These are phyloP conservation scores for Zosterops lateralis DNA, from an alignment of 2,113 vertebrate species.

Conservation along the genomic window DNA sequence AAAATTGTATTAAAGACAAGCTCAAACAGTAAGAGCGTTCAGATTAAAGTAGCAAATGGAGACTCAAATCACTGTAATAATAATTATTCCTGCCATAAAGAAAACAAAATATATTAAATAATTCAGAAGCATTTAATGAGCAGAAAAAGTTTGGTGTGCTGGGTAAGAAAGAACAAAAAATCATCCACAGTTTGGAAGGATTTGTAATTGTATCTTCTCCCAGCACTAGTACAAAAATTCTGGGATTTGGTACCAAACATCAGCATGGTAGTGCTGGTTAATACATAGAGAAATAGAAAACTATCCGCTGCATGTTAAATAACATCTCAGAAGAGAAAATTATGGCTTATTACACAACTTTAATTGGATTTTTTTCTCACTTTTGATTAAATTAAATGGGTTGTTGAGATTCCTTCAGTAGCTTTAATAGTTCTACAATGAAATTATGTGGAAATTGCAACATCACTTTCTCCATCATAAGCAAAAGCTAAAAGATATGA, in stretches of 20 bases:
- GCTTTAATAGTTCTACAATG: background rate
- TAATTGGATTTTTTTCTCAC: background rate
- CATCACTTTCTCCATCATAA: background rate
- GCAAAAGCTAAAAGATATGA: background rate
- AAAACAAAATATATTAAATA: background rate
- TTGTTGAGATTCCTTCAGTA: background rate
- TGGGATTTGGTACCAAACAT: constrained; percentile 13
- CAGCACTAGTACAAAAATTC: background rate
- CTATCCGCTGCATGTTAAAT: background rate
- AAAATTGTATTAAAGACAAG: background rate
- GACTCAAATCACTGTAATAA: background rate
- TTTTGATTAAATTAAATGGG: constrained; percentile 6
- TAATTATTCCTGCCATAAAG: background rate
- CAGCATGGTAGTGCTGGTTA: background rate
- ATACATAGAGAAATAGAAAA: constrained; percentile 7
- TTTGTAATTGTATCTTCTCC: background rate
- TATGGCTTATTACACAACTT: background rate
- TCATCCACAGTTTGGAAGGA: background rate
- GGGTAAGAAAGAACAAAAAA: background rate
- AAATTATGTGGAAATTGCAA: constrained; percentile 7
- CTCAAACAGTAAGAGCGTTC: background rate
- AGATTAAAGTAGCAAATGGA: background rate
- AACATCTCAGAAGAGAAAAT: constrained; percentile 4
- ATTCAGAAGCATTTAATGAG: background rate
- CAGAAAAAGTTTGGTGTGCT: background rate